Base-by-base conservation (phyloP, 2,797 vertebrate species). In the Chromobotia macracanthus region DNA sequence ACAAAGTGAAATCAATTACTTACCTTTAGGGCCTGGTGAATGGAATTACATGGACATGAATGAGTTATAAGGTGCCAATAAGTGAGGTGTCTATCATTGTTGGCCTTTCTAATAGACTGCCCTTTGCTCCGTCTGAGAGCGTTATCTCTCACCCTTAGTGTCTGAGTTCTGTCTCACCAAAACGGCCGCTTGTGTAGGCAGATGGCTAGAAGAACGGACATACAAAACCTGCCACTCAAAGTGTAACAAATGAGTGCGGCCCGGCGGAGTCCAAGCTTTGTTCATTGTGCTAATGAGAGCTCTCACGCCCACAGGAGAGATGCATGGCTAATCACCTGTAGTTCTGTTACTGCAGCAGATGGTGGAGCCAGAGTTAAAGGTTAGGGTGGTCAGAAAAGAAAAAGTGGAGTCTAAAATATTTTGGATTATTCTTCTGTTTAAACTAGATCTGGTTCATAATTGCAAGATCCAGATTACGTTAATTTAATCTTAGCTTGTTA, bases 201-300 rank as follows among this genome's bases (percentile, higher is more conserved):
- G 94, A 95, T 95, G 94, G 94, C 86, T 82, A 82, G 10, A n/a
- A 89, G 89, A 91, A 89, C 90, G 85, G 86, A 89, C 87, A 90
- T 90, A 93, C 91, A 95, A 94, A 95, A 93, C 91, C 90, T 90
- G 92, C 91, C 94, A 91, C 92, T 94, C 92, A 90, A 90, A 91
- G 89, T 92, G 91, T 92, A 91, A 93, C 92, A 93, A 92, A 93
- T 92, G 91, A 94, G 90, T 89, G 87, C 85, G 87, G 92, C 93
- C 87, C 85, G 86, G 89, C 86, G 90, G 91, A 93, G 90, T 90
- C 86, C 58, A 84, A 89, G 89, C 92, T 95, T 95, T 94, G 92
- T 95, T 94, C 92, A 78, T 88, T 89, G 92, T 92, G 92, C 92
- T 95, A 95, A 95, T 94, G 92, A 95, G 94, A 91, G 90, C 89